phyloP scores from a whole-genome alignment of 23 tunicate genomes.

The Oikopleura albicans region DNA sequence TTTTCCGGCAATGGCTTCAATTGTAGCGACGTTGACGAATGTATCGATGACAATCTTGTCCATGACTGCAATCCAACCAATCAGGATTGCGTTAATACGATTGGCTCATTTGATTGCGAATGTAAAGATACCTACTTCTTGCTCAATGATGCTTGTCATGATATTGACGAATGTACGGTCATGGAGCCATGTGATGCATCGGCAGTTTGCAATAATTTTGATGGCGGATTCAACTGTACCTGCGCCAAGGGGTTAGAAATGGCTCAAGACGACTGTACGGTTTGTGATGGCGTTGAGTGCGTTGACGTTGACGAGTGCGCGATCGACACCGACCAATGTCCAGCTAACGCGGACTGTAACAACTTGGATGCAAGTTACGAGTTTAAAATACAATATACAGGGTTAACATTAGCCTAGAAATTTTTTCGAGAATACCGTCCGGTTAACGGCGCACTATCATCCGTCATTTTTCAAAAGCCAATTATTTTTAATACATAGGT shows the following conservation, averaged over 20 bases:
- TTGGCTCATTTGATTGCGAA: too few species aligned
- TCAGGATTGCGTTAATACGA: not conserved
- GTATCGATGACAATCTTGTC: not conserved
- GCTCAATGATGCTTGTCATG: not conserved
- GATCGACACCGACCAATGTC: slow-evolving; percentile 12
- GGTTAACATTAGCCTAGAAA: too few species aligned
- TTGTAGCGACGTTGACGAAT: not conserved
- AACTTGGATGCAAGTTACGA: slow-evolving; percentile 20
- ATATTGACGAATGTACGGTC: not conserved
- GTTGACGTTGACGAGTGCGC: slow-evolving; percentile 32
- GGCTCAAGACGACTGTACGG: not conserved
- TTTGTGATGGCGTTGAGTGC: too few species aligned
- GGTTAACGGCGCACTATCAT: too few species aligned
- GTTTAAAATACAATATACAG: too few species aligned
- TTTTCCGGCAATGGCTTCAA: not conserved
- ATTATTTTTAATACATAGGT: too few species aligned
- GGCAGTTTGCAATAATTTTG: not conserved
- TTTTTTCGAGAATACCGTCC: too few species aligned
- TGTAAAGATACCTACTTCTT: not conserved
- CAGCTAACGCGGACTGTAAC: slow-evolving; percentile 24
- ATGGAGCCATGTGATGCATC: not conserved
- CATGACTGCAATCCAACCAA: not conserved
- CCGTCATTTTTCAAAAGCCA: too few species aligned
- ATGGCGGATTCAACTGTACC: not conserved
- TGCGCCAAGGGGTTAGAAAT: not conserved